Percentiles rank a stretch among this genome's conserved stretches.
These are phyloP conservation scores for Cotesia glomerata DNA, from an alignment of 1,140 invertebrate genomes.

Conservation along the genomic window DNA sequence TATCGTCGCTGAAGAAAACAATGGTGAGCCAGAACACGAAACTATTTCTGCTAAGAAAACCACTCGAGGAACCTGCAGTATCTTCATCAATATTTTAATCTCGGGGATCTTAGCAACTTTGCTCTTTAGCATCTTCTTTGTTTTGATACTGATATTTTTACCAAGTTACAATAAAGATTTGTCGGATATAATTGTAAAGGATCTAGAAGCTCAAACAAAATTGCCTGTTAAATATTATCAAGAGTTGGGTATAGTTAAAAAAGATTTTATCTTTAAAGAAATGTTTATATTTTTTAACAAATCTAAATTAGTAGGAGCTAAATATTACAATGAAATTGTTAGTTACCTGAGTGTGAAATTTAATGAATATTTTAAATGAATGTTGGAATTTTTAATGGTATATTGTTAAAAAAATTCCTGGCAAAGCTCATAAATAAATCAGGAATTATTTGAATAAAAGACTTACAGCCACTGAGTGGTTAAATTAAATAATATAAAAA, in stretches of 20 bases:
- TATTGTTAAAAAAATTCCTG: background rate
- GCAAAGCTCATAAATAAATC: background rate
- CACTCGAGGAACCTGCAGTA: slow-evolving; percentile 21
- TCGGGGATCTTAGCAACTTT: slow-evolving; percentile 32
- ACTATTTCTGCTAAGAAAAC: background rate
- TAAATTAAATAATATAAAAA: too few relatives aligned
- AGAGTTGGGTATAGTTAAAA: slow-evolving; percentile 31
- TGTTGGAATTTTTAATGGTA: background rate
- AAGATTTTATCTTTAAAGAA: slow-evolving; percentile 30
- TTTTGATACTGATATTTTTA: slow-evolving; percentile 35
- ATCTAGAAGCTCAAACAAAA: slow-evolving; percentile 42
- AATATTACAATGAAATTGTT: slow-evolving; percentile 40
- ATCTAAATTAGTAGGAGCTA: slow-evolving; percentile 27
- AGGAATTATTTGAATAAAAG: background rate
- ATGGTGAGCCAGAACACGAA: background rate
- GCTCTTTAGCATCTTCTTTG: slow-evolving; percentile 33
- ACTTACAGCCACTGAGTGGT: background rate
- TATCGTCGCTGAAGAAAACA: background rate
- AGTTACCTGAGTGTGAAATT: background rate
- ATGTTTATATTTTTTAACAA: slow-evolving; percentile 31
- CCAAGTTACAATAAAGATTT: slow-evolving; percentile 39
- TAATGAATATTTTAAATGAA: slow-evolving; percentile 3
- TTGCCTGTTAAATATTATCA: slow-evolving; percentile 46
- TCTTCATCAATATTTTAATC: slow-evolving; percentile 33
- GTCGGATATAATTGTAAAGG: slow-evolving; percentile 39